phyloP scores from a whole-genome alignment of 2,113 vertebrate genomes.

The Dasypus novemcinctus region DNA sequence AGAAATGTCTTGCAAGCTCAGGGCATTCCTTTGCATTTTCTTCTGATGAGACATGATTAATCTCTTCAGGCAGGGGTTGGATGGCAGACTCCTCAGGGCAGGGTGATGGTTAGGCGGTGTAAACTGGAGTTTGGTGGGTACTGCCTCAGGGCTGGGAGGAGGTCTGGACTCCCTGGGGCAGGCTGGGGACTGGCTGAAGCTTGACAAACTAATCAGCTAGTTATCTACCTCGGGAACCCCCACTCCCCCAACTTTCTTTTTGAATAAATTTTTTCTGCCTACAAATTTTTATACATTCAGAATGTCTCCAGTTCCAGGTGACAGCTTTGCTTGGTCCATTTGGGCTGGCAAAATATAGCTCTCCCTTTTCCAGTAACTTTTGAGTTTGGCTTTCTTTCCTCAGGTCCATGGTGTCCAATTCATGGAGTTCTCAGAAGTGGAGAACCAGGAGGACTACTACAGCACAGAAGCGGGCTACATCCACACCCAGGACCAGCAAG shows the following conservation, averaged over 20 bases:
- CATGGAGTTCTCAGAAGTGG: slow-evolving; percentile 85
- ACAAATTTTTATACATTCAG: neutral
- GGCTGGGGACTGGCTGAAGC: too few species aligned
- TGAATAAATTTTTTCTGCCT: neutral
- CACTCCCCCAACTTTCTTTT: neutral
- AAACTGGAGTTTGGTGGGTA: too few species aligned
- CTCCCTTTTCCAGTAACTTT: slow-evolving; percentile 17
- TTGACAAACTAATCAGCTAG: neutral
- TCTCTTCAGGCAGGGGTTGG: too few species aligned
- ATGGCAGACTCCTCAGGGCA: neutral
- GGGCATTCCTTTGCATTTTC: too few species aligned
- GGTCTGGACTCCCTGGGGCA: too few species aligned
- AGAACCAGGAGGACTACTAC: slow-evolving; percentile 85
- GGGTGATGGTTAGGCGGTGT: too few species aligned
- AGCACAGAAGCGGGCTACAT: slow-evolving; percentile 71
- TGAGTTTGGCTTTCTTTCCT: slow-evolving; percentile 1
- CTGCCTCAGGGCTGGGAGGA: too few species aligned
- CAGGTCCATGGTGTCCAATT: slow-evolving; percentile 82
- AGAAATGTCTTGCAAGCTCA: too few species aligned
- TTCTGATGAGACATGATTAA: too few species aligned
- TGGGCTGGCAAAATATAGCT: slow-evolving; percentile 13
- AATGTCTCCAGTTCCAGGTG: neutral
- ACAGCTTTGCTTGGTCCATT: rapidly evolving
- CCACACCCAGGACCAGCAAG: slow-evolving; percentile 83
- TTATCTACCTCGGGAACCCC: neutral